Percentiles rank a stretch among this genome's conserved stretches.
Conservation (phyloP, 2,113 vertebrate genomes). For the Myanophis thanlyinensis region DNA sequence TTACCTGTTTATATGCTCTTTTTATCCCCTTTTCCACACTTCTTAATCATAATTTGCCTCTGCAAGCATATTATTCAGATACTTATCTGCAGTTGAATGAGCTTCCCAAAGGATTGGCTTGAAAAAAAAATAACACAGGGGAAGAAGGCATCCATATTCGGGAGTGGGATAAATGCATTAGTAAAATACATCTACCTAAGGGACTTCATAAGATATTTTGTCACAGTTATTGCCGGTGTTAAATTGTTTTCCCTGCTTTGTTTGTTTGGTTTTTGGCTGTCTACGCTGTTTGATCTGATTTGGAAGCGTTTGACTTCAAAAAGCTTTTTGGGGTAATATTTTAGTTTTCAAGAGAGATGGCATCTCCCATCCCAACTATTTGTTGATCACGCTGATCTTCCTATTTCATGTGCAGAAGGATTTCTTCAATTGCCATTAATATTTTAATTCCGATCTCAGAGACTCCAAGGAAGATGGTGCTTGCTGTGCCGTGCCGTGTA, state of each 20-base stretch:
- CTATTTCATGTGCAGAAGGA: neutral
- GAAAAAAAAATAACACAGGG: neutral
- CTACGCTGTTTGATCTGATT: neutral
- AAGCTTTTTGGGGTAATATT: too few relatives aligned
- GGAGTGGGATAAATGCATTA: neutral
- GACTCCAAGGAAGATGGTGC: neutral
- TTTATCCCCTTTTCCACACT: neutral
- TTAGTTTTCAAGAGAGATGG: neutral
- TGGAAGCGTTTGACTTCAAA: neutral
- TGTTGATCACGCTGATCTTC: neutral
- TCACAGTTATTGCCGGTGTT: neutral
- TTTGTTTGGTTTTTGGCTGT: neutral
- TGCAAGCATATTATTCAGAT: neutral
- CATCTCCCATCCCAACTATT: neutral
- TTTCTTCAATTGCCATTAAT: neutral
- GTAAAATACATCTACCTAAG: neutral
- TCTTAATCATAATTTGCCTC: neutral
- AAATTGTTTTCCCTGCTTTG: neutral
- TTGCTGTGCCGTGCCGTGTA: neutral
- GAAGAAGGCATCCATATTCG: neutral
- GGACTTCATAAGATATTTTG: neutral
- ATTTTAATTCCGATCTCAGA: neutral
- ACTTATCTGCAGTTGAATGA: neutral
- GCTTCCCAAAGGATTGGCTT: neutral
- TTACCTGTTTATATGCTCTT: fast-evolving